phyloP scores from a whole-genome alignment of 2,797 vertebrate genomes.

The Lithobates pipiens region DNA sequence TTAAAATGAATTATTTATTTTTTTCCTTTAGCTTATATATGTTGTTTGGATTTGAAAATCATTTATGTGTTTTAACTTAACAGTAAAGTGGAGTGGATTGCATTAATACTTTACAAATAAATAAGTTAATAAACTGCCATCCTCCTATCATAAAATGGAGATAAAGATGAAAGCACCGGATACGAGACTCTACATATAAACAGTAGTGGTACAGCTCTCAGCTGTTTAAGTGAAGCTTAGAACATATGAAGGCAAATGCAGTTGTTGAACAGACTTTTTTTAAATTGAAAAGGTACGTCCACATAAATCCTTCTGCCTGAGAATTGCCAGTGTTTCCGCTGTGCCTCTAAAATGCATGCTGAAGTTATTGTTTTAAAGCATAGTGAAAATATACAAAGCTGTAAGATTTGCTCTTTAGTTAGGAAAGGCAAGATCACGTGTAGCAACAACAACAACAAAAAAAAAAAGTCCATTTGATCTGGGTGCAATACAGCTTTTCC shows the following conservation, averaged over 20 bases:
- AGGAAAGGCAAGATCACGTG: constrained; percentile 45
- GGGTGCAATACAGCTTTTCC: constrained; percentile 20
- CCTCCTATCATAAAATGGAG: constrained; percentile 41
- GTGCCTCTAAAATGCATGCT: constrained; percentile 25
- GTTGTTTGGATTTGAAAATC: neutral
- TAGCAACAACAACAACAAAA: neutral
- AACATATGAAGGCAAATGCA: constrained; percentile 46
- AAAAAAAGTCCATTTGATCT: constrained; percentile 10
- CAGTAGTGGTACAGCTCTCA: constrained; percentile 51
- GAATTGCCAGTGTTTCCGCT: constrained; percentile 30
- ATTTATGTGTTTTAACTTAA: neutral
- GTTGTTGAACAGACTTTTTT: constrained; percentile 36
- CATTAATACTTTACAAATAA: constrained; percentile 49
- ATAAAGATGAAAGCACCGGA: constrained; percentile 51
- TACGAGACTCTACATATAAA: constrained; percentile 53
- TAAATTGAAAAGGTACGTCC: constrained; percentile 47
- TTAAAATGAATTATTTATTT: neutral
- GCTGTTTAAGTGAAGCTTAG: constrained; percentile 38
- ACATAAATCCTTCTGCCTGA: constrained; percentile 40
- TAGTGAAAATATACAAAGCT: constrained; percentile 52
- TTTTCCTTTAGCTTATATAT: neutral
- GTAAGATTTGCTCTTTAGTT: constrained; percentile 11
- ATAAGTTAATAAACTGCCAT: constrained; percentile 45
- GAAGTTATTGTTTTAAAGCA: constrained; percentile 41
- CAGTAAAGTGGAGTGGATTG: neutral